phyloP scores from a whole-genome alignment of 2,888 invertebrate species.

The Lithophane ornitopus region DNA sequence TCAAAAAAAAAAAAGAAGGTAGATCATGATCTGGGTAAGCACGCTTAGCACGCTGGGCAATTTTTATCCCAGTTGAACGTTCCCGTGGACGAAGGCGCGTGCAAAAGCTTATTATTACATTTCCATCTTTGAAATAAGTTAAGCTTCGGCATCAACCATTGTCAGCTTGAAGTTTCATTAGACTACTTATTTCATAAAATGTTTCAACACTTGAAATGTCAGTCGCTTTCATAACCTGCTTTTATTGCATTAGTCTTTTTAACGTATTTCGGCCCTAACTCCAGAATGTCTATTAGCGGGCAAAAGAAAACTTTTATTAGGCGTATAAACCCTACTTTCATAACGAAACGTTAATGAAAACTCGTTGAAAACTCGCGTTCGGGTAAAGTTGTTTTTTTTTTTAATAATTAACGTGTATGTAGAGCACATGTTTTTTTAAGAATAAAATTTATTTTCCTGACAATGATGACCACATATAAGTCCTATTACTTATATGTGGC shows the following conservation, averaged over 20 bases:
- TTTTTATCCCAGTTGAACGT: too few relatives aligned
- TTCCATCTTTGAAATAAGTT: neutral
- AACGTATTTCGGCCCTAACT: constrained; percentile 13
- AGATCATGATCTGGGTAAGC: too few relatives aligned
- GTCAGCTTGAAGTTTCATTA: constrained; percentile 13
- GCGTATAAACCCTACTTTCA: neutral
- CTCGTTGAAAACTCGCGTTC: constrained; percentile 32
- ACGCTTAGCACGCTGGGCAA: too few relatives aligned
- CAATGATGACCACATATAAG: neutral
- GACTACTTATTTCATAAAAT: neutral
- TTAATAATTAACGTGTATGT: too few relatives aligned
- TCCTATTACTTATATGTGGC: neutral
- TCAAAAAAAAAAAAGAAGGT: too few relatives aligned
- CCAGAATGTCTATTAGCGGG: neutral
- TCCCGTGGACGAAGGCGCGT: neutral
- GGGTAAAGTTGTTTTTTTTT: constrained; percentile 10
- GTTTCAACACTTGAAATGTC: neutral
- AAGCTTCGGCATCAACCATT: constrained; percentile 1
- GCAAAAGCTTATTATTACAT: neutral
- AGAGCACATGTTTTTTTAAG: too few relatives aligned
- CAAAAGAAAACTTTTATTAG: constrained; percentile 31
- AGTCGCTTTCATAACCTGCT: constrained; percentile 10
- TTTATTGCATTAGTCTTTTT: constrained; percentile 19
- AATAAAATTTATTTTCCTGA: neutral
- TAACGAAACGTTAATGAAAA: constrained; percentile 25